These are phyloP conservation scores for Ridgeia piscesae DNA, from an alignment of 1,140 invertebrate genomes.

Conservation along the genomic window DNA sequence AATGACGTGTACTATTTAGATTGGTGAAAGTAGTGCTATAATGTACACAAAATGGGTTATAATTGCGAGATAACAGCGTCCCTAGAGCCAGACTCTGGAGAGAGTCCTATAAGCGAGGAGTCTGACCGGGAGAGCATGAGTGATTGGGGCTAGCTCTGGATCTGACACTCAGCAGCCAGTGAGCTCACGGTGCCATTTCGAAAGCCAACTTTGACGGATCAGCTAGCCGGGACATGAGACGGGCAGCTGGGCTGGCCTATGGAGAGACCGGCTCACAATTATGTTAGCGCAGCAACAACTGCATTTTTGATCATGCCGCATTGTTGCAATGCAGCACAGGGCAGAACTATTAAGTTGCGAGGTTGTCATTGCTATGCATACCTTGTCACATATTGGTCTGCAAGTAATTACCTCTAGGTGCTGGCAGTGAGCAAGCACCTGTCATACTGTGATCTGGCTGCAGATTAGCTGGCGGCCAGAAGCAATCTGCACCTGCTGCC, in stretches of 20 bases:
- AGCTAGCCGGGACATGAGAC: not conserved
- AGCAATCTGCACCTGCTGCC: slow-evolving; percentile 3
- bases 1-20: too few species aligned
- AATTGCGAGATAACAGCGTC: not conserved
- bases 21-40: not conserved
- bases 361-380: not conserved
- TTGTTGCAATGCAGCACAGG: not conserved
- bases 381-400: not conserved
- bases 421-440: not conserved
- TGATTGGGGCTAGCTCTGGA: not conserved
- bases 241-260: not conserved
- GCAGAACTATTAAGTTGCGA: not conserved
- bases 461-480: slow-evolving; percentile 3
- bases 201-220: too few species aligned
- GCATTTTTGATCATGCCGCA: not conserved
- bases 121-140: not conserved
- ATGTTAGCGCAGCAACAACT: not conserved
- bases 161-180: not conserved
- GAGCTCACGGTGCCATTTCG: not conserved
- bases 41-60: not conserved
- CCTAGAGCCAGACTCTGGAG: not conserved
- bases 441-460: not conserved
- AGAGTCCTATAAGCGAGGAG: not conserved
- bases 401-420: not conserved
- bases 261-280: not conserved